Evolutionary conservation across 2,113 vertebrate genomes (phyloP), one percentile per base, ranked within the genome.

Genomic region (Sinocyclocheilus anshuiensis): DNA sequence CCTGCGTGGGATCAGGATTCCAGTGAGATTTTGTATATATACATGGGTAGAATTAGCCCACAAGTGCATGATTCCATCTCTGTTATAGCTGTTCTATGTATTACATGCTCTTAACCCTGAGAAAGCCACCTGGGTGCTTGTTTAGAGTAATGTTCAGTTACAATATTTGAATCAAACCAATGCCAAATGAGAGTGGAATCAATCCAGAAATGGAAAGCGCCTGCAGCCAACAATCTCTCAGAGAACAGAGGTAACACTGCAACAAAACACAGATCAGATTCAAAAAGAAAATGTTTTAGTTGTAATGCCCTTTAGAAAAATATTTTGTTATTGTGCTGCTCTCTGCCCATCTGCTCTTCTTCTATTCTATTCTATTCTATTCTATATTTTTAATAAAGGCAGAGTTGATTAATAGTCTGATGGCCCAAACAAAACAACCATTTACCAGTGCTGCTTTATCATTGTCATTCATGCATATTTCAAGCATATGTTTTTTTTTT

Each of bases 161-260:
- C 24, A 77, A 77, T 33, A 55, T 77, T 77, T 77, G 50, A 53
- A 55, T 55, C 1, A 53, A 55, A 55, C 6, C 45, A 76, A 24
- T 24, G n/a, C n/a, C n/a, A 76, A 76, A 26, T 50, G n/a, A 12
- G 74, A 76, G n/a, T n/a, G 42, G 74, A 76, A 76, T 26, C n/a
- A 50, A 45, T 74, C 71, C 39, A 74, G 39, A 45, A 45, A 42
- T 45, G 39, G 20, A 74, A 50, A 76, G 24, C 0, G 13, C 45
- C 76, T 29, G 26, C 48, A 55, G 76, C 15, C 75, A 77, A 55
- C 26, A 20, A 77, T 29, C 24, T 55, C 76, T 77, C 76, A 11
- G 24, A 50, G 24, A 26, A 77, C n/a, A 53, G 48, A 55, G 13
- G 6, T 15, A 55, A 77, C 75, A 33, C 26, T 77, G 9, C 75